These are phyloP conservation scores for Magallana nippona DNA, from an alignment of 2,888 invertebrate species.

Conservation along the genomic window DNA sequence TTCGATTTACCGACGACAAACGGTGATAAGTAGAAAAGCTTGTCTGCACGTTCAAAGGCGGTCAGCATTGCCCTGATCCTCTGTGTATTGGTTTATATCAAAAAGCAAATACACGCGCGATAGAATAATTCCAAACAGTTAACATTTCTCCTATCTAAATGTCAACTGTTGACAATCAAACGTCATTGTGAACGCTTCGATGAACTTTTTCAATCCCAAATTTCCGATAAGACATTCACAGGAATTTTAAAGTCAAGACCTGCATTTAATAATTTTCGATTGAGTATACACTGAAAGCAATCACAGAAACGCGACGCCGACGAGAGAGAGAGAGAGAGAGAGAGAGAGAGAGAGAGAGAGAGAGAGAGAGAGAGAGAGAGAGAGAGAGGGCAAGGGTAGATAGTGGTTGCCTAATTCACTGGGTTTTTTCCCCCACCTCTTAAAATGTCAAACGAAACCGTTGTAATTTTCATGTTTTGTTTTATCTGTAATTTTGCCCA, in stretches of 20 bases:
- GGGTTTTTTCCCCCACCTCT: too few species aligned
- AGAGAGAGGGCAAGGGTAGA: conserved; percentile 2
- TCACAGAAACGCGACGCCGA: background rate
- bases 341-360: conserved; percentile 34
- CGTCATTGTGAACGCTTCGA: conserved; percentile 5
- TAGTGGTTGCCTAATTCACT: background rate
- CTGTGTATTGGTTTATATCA: conserved; percentile 28
- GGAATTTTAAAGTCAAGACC: conserved; percentile 2
- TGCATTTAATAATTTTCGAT: background rate
- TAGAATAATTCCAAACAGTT: conserved; percentile 3
- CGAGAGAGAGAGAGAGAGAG: conserved; percentile 19
- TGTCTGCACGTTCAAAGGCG: background rate
- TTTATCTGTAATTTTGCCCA: too few species aligned
- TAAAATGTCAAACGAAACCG: too few species aligned
- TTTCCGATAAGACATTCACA: conserved; percentile 10
- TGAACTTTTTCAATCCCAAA: background rate
- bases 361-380: conserved; percentile 30
- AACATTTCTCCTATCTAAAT: conserved; percentile 2
- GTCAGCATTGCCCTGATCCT: background rate
- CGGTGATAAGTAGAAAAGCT: background rate
- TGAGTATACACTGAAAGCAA: background rate
- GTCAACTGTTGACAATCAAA: conserved; percentile 18
- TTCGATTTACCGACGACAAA: conserved; percentile 10
- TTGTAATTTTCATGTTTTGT: too few species aligned
- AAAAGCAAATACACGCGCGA: conserved; percentile 19